Evolutionary conservation across 2,888 invertebrate species (phyloP).

Genomic region (Chaitophorus viminalis): DNA sequence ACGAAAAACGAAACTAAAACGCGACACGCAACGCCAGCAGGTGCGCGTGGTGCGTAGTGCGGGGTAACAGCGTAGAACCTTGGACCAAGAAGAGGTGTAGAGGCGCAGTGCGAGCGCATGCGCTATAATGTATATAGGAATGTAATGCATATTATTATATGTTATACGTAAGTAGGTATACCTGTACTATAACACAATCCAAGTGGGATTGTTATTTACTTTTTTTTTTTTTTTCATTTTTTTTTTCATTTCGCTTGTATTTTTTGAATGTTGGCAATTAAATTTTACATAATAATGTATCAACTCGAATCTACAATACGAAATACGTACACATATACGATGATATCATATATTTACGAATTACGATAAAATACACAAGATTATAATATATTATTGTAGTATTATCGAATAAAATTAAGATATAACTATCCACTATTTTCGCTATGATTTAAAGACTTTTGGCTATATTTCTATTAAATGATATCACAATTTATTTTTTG

Average conservation of each 20-base stretch:
- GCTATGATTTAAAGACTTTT: too few species aligned
- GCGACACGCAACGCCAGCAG: slow-evolving; percentile 45
- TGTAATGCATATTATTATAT: slow-evolving; percentile 2
- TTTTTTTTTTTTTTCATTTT: neutral
- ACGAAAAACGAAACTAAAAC: slow-evolving; percentile 36
- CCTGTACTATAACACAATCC: too few species aligned
- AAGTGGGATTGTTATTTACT: slow-evolving; percentile 32
- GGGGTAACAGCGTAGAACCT: slow-evolving; percentile 48
- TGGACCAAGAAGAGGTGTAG: slow-evolving; percentile 40
- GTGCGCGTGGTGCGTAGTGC: neutral
- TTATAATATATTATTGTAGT: too few species aligned
- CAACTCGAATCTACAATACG: too few species aligned
- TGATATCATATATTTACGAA: too few species aligned
- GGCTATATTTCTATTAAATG: too few species aligned
- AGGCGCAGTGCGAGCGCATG: slow-evolving; percentile 41
- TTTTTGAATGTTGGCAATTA: neutral
- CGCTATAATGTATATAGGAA: neutral
- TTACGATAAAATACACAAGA: too few species aligned
- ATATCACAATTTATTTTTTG: too few species aligned
- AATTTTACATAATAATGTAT: neutral
- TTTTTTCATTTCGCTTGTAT: neutral
- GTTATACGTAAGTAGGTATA: neutral
- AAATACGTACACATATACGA: too few species aligned
- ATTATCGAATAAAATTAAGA: too few species aligned
- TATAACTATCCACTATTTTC: too few species aligned